Evolutionary conservation across 2,888 invertebrate species (phyloP).

Genomic region (Chrysolina oricalcia): DNA sequence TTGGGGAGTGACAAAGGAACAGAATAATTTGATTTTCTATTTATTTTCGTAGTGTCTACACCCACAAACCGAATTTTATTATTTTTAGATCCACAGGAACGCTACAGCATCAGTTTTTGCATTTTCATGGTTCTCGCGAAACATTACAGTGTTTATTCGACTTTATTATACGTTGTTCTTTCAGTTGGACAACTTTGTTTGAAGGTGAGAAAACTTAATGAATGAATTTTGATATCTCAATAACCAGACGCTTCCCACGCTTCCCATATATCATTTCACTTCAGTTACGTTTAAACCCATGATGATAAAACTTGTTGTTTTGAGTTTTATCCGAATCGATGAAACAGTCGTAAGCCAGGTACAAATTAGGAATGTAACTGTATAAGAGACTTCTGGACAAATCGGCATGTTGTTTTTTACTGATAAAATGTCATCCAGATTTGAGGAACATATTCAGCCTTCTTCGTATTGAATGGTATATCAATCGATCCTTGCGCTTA

Average conservation of each 20-base stretch:
- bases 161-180: slow-evolving; percentile 38
- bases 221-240: not conserved
- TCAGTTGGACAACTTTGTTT: slow-evolving; percentile 30
- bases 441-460: too few species aligned
- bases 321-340: too few species aligned
- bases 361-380: too few species aligned
- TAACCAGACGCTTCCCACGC: not conserved
- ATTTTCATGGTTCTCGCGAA: slow-evolving; percentile 45
- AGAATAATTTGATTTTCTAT: not conserved
- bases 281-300: too few species aligned
- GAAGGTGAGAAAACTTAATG: slow-evolving; percentile 35
- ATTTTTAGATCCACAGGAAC: slow-evolving; percentile 48
- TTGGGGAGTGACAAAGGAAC: not conserved
- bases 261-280: too few species aligned
- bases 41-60: slow-evolving; percentile 26
- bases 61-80: slow-evolving; percentile 41
- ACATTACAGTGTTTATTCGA: slow-evolving; percentile 38
- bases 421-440: too few species aligned
- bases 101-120: slow-evolving; percentile 33
- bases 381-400: too few species aligned
- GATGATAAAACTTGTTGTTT: too few species aligned
- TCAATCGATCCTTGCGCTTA: too few species aligned
- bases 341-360: too few species aligned
- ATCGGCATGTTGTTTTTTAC: too few species aligned
- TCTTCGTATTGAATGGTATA: too few species aligned